Conservation (phyloP, 2,113 vertebrate genomes). For the Machaerirhynchus nigripectus region DNA sequence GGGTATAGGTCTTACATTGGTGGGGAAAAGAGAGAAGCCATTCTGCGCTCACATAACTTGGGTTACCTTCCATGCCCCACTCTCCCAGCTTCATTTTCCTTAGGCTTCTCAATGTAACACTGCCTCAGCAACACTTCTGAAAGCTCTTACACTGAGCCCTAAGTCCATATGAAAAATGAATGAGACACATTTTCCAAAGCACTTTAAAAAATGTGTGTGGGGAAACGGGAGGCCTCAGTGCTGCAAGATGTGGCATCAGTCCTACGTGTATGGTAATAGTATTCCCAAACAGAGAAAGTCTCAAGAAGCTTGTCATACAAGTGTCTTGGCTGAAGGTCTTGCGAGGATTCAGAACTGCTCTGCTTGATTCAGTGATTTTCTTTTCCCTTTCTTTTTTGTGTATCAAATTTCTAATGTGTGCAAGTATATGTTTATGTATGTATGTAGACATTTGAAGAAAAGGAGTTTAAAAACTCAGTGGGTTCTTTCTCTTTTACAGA, state of each 20-base stretch:
- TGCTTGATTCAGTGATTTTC: not conserved
- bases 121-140: not conserved
- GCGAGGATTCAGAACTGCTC: not conserved
- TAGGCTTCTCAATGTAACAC: not conserved
- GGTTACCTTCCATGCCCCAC: not conserved
- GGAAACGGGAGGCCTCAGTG: not conserved
- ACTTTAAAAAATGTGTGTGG: not conserved
- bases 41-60: not conserved
- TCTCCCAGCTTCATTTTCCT: not conserved
- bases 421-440: not conserved
- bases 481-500: not conserved
- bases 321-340: not conserved
- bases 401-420: fast-evolving
- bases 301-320: not conserved
- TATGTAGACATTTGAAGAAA: not conserved
- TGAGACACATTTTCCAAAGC: not conserved
- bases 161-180: not conserved
- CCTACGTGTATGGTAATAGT: not conserved
- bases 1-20: not conserved
- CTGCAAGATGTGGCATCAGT: not conserved
- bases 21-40: not conserved
- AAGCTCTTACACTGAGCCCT: not conserved
- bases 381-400: not conserved
- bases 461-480: not conserved
- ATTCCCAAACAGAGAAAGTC: not conserved